These are phyloP conservation scores for Scelioninae gen. 2 DNA, from an alignment of 2,888 invertebrate genomes.

Conservation along the genomic window DNA sequence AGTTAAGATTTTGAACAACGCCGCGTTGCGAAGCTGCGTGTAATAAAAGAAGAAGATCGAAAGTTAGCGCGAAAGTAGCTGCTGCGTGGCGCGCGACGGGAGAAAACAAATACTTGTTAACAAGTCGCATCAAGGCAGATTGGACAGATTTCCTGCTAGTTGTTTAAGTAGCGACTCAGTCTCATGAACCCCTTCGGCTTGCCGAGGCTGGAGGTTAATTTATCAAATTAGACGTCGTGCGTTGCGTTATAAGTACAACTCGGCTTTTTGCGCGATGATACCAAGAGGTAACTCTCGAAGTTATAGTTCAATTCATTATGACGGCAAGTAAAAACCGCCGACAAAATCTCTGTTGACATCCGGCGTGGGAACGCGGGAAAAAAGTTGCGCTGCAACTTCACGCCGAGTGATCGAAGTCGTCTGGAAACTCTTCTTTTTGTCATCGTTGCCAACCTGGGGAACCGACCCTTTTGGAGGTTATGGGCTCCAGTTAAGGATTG, in stretches of 20 bases:
- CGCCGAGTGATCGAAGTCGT: no score
- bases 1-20: slow-evolving; percentile 21
- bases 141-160: slow-evolving; percentile 74
- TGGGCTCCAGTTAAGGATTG: no score
- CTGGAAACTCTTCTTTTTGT: no score
- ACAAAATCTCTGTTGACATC: slow-evolving; percentile 27
- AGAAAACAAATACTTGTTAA: slow-evolving; percentile 74
- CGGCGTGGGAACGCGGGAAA: neutral
- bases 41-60: slow-evolving; percentile 48
- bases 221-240: slow-evolving; percentile 73
- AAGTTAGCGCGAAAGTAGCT: slow-evolving; percentile 53
- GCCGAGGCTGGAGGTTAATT: slow-evolving; percentile 72
- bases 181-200: slow-evolving; percentile 64
- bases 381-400: no score
- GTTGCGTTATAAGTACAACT: slow-evolving; percentile 71
- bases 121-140: slow-evolving; percentile 73
- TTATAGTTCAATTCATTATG: slow-evolving; percentile 44
- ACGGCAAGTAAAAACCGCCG: slow-evolving; percentile 13
- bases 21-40: slow-evolving; percentile 28
- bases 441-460: no score
- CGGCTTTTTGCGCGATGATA: slow-evolving; percentile 63
- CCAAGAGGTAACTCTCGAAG: slow-evolving; percentile 20
- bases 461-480: no score
- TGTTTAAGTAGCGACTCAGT: slow-evolving; percentile 65
- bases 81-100: slow-evolving; percentile 62